Evolutionary conservation across 2,888 invertebrate species (phyloP), one percentile per base, ranked within the genome.

Genomic region (Tricholauxania praeusta): DNA sequence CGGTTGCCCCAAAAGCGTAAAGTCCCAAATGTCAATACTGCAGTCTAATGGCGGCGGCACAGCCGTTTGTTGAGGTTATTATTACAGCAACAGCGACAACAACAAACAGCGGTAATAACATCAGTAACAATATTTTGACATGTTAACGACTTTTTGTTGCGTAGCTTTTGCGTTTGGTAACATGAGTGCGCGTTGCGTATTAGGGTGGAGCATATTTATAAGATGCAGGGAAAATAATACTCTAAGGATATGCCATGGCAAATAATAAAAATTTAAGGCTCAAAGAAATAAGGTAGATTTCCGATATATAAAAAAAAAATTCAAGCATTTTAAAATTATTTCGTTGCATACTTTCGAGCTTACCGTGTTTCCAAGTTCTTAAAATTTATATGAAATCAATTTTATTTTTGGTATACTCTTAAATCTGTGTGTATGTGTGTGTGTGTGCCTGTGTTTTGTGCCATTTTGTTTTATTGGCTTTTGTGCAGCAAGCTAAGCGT

Each of bases 381-480:
- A 39, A 39, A 39, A 39, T 28, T 2, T 3, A 28, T 28, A 28
- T 4, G n/a, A n/a, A n/a, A n/a, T n/a, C n/a, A n/a, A n/a, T n/a
- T n/a, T 28, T 4, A 4, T 28, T 28, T 28, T 28, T 39, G 39
- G 39, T 39, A 7, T 10, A 39, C 39, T 10, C 39, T 39, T 8
- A 39, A 39, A 39, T 28, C 28, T 3, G 4, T 28, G 28, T 8
- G 39, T 39, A 4, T 39, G 7, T 39, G 39, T 60, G 28, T 19
- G 39, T 19, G 22, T 10, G 15, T 60, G 28, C 28, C 28, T 28
- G 59, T 49, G 8, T 15, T 22, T 39, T 39, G 39, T 48, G 64
- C 64, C 64, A 64, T 64, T 48, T 64, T 64, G 64, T 64, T 64
- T 64, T 64, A 64, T 64, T 64, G 51, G 49, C 51, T 49, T 64